These are phyloP conservation scores for Cotesia vestalis DNA, from an alignment of 1,140 invertebrate species.

Conservation along the genomic window DNA sequence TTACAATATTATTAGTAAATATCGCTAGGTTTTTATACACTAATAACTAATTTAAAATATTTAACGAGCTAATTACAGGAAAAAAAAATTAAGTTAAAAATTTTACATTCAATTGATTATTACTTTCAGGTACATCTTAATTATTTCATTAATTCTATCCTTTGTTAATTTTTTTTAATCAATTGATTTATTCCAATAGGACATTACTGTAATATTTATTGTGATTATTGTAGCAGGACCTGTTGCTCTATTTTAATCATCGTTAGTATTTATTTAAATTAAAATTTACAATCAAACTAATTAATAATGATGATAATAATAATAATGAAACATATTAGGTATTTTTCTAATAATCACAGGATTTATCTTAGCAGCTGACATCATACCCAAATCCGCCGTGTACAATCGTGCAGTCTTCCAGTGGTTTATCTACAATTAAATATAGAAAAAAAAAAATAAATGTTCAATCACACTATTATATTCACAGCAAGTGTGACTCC, in stretches of 20 bases:
- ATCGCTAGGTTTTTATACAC: too few relatives aligned
- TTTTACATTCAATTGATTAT: constrained; percentile 57
- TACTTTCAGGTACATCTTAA: constrained; percentile 65
- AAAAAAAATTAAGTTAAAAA: constrained; percentile 42
- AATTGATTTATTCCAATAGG: constrained; percentile 61
- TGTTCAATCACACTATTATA: constrained; percentile 43
- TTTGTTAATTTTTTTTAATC: constrained; percentile 49
- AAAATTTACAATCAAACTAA: too few relatives aligned
- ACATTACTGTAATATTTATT: constrained; percentile 46
- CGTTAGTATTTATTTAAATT: constrained; percentile 46
- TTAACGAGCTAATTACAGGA: constrained; percentile 53
- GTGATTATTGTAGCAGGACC: constrained; percentile 59
- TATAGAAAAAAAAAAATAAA: constrained; percentile 37
- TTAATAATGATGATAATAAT: constrained; percentile 33
- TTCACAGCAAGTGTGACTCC: constrained; percentile 47
- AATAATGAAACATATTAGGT: constrained; percentile 60
- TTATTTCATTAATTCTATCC: constrained; percentile 53
- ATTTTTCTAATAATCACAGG: constrained; percentile 66
- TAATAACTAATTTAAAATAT: constrained; percentile 45
- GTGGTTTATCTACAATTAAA: constrained; percentile 57
- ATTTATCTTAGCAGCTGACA: constrained; percentile 65
- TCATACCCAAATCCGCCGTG: constrained; percentile 62
- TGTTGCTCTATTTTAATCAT: constrained; percentile 53
- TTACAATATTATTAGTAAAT: too few relatives aligned
- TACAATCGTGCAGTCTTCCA: constrained; percentile 62